Base-by-base conservation (phyloP, 1,140 invertebrate species). In the Anadara kagoshimensis region DNA sequence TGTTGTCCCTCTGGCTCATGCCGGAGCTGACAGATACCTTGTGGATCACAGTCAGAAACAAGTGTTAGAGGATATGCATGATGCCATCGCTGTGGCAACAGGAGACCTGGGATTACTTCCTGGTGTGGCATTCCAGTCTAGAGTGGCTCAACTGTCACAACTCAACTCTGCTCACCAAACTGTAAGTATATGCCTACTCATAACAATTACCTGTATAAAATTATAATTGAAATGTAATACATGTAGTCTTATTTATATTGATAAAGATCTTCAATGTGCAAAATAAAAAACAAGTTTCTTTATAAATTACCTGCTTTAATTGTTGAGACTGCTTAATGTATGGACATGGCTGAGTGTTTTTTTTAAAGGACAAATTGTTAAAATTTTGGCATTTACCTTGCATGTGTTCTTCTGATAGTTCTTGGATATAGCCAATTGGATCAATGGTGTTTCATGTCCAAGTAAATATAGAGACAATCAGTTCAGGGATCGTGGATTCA, bases 31-130 rank as follows among this genome's bases (percentile, higher is more conserved):
- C 26, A 58, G 79, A 57, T 78, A 71, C 47, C 70, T 79, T 51
- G 51, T 83, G 4, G 69, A 75, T 36, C 64, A 78, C 10, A 61
- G 54, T 45, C 75, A 76, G 63, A 80, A 80, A 36, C 79, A 85
- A 63, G 70, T 78, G 1, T 58, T 86, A 54, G 82, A 83, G 57
- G 80, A 87, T 68, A 86, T 88, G 43, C 80, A 85, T 14, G 87
- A 88, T 76, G 87, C 87, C 51, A 88, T 88, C 59, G 85, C 86
- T 44, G 83, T 86, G 75, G 86, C 87, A 77, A 88, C 84, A 7
- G 76, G 72, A 59, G 85, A 88, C 57, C 79, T 88, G 41, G 84
- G 82, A 24, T 79, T 88, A 10, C 69, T 88, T 29, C 86, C 85
- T 43, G 86, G 87, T 12, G 75, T 80, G 3, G 82, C 83, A 16